These are phyloP conservation scores for Lochmaea capreae DNA, from an alignment of 2,888 invertebrate genomes.

Conservation along the genomic window DNA sequence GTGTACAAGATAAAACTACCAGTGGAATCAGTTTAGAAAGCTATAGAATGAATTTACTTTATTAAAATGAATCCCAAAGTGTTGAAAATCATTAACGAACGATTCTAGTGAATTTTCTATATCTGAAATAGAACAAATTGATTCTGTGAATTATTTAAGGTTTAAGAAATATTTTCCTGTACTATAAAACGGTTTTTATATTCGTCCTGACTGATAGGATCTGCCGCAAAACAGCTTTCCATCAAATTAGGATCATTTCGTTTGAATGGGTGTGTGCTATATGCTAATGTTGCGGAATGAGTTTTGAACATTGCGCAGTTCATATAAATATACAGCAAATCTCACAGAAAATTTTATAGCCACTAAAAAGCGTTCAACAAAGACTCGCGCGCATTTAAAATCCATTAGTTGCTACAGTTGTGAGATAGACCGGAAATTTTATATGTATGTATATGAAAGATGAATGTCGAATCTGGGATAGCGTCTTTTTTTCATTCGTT, in stretches of 20 bases:
- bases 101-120: no score
- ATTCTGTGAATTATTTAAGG: no score
- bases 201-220: conserved; percentile 11
- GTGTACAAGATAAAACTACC: no score
- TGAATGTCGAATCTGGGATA: neutral
- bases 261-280: conserved; percentile 48
- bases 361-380: conserved; percentile 40
- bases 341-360: conserved; percentile 55
- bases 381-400: conserved; percentile 42
- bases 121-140: no score
- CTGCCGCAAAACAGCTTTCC: conserved; percentile 26
- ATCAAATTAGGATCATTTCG: conserved; percentile 33
- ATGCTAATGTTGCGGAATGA: conserved; percentile 61
- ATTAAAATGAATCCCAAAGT: no score
- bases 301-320: conserved; percentile 39
- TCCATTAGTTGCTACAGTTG: conserved; percentile 40
- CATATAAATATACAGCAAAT: conserved; percentile 52
- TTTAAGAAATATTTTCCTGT: neutral
- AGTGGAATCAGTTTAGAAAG: no score
- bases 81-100: no score
- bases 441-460: conserved; percentile 25
- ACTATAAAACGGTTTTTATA: conserved; percentile 16
- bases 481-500: neutral
- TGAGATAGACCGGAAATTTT: conserved; percentile 15
- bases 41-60: no score